A percentile compares a stretch with the other conserved stretches of the same genome.
Conservation (phyloP, 2,888 invertebrate species). For the Phaonia tiefii region DNA sequence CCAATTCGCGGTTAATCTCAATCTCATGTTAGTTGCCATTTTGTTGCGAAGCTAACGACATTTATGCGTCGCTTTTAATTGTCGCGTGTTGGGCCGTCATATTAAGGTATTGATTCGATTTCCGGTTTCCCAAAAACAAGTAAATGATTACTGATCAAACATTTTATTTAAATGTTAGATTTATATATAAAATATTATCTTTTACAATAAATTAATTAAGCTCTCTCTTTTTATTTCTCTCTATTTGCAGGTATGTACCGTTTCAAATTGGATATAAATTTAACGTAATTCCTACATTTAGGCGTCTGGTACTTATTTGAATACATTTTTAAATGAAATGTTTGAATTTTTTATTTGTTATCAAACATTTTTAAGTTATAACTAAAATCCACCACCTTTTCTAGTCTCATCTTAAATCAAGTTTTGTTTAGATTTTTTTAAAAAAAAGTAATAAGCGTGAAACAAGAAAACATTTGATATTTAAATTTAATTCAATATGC, state of each 20-base stretch:
- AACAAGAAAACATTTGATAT: conserved; percentile 50
- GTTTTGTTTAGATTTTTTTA: too few relatives aligned
- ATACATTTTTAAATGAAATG: neutral
- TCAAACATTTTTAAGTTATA: too few relatives aligned
- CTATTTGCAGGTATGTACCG: conserved; percentile 57
- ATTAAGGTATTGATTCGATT: neutral
- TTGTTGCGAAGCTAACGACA: neutral
- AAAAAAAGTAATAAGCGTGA: neutral
- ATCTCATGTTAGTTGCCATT: too few relatives aligned
- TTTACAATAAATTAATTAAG: neutral
- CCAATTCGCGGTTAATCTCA: neutral
- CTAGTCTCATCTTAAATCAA: too few relatives aligned
- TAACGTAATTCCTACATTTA: too few relatives aligned
- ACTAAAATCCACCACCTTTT: too few relatives aligned
- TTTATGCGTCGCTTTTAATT: neutral
- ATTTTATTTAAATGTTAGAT: too few relatives aligned
- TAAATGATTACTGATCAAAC: too few relatives aligned
- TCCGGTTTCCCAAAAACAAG: too few relatives aligned
- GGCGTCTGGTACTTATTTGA: conserved; percentile 18
- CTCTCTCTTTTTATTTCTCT: conserved; percentile 34
- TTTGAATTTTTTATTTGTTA: conserved; percentile 17
- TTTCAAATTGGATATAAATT: neutral
- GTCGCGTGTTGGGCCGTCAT: neutral
- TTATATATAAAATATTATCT: neutral
- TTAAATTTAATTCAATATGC: conserved; percentile 45